Evolutionary conservation across 2,797 vertebrate genomes (phyloP).

Genomic region (Galago senegalensis): DNA sequence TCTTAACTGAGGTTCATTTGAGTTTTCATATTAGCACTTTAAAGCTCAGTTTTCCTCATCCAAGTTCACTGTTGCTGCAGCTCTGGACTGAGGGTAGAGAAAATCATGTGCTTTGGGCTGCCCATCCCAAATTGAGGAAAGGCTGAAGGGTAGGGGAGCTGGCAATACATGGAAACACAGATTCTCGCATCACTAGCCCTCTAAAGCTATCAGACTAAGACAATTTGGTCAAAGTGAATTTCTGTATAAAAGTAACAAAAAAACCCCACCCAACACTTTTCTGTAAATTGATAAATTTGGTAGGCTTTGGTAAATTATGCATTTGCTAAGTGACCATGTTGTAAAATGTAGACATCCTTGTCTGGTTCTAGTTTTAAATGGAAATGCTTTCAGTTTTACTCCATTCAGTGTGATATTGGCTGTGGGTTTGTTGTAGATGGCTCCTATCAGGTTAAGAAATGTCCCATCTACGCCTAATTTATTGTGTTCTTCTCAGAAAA

Average conservation of each 20-base stretch:
- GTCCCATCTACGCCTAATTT: too few species aligned
- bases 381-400: too few species aligned
- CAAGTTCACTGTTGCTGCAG: neutral
- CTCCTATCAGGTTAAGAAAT: too few species aligned
- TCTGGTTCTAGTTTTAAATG: too few species aligned
- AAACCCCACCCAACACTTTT: neutral
- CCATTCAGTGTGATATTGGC: too few species aligned
- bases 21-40: neutral
- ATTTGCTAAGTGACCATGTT: neutral
- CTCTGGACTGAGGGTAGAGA: neutral
- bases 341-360: neutral
- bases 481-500: too few species aligned
- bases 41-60: neutral
- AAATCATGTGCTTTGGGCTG: neutral
- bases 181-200: neutral
- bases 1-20: neutral
- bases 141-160: neutral
- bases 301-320: neutral
- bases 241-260: neutral
- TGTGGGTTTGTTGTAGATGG: too few species aligned
- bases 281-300: neutral
- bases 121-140: neutral
- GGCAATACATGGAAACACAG: neutral
- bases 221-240: neutral
- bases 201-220: neutral